Evolutionary conservation across 2,797 vertebrate species (phyloP).

Genomic region (Peromyscus attwateri): DNA sequence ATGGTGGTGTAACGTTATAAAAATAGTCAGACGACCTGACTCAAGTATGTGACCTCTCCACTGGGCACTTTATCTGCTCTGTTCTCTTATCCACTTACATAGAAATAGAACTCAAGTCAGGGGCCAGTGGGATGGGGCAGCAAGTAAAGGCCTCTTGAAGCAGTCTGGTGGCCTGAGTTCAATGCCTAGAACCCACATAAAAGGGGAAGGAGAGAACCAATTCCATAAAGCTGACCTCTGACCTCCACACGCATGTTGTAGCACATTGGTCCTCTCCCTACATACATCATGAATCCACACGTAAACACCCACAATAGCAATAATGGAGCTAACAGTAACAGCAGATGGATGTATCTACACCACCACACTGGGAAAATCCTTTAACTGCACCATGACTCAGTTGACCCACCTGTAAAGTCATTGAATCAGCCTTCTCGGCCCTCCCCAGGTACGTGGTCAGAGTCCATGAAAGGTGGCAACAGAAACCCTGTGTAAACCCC

Average conservation of each 20-base stretch:
- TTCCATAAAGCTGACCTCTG: not conserved
- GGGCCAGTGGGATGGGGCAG: not conserved
- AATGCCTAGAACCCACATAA: not conserved
- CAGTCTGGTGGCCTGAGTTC: not conserved
- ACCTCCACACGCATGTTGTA: not conserved
- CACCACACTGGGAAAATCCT: slow-evolving; percentile 26
- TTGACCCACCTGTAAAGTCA: slow-evolving; percentile 68
- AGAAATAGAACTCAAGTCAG: slow-evolving; percentile 19
- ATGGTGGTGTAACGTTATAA: not conserved
- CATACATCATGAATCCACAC: not conserved
- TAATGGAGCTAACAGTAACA: not conserved
- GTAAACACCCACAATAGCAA: not conserved
- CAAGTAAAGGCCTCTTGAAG: not conserved
- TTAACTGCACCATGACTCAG: slow-evolving; percentile 60
- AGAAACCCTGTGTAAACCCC: slow-evolving; percentile 25
- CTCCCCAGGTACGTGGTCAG: slow-evolving; percentile 11
- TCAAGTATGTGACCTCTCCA: not conserved
- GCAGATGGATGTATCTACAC: not conserved
- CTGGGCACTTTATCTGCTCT: not conserved
- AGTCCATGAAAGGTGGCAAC: not conserved
- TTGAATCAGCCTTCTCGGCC: not conserved
- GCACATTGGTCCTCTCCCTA: too few relatives aligned
- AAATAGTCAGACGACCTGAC: not conserved
- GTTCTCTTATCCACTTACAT: slow-evolving; percentile 12
- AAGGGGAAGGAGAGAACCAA: not conserved